Conservation (phyloP, 2,888 invertebrate genomes). For the Strigamia transsilvanica region DNA sequence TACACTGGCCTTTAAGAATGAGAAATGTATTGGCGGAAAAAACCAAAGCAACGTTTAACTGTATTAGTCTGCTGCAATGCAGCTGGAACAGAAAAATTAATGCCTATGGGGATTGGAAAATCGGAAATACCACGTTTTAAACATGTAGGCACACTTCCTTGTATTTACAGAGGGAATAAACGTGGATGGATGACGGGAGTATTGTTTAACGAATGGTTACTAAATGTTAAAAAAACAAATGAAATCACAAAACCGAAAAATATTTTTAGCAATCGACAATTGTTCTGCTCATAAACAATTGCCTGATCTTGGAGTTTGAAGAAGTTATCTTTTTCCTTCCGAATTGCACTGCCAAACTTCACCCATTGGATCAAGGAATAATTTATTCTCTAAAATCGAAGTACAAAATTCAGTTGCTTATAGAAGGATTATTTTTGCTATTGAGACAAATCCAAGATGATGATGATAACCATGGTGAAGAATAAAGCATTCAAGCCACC, state of each 20-base stretch:
- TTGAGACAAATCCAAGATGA: too few relatives aligned
- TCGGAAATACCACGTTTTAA: slow-evolving; percentile 34
- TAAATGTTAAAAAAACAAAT: neutral
- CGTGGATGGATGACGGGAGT: neutral
- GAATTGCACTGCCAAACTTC: neutral
- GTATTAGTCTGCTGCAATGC: neutral
- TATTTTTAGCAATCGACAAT: neutral
- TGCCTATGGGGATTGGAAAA: neutral
- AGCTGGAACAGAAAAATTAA: neutral
- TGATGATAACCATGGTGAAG: too few relatives aligned
- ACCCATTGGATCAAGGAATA: neutral
- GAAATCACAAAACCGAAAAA: neutral
- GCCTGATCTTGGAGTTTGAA: neutral
- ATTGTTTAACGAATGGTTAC: neutral
- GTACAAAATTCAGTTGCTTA: too few relatives aligned
- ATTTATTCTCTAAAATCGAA: neutral
- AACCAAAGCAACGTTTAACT: neutral
- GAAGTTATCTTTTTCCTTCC: neutral
- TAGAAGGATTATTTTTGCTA: too few relatives aligned
- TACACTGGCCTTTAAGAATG: neutral
- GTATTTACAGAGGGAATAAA: neutral
- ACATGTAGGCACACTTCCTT: neutral
- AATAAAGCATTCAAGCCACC: too few relatives aligned
- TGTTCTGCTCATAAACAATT: neutral
- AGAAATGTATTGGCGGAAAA: neutral